Evolutionary conservation across 2,797 vertebrate genomes (phyloP).

Genomic region (Champsocephalus gunnari): DNA sequence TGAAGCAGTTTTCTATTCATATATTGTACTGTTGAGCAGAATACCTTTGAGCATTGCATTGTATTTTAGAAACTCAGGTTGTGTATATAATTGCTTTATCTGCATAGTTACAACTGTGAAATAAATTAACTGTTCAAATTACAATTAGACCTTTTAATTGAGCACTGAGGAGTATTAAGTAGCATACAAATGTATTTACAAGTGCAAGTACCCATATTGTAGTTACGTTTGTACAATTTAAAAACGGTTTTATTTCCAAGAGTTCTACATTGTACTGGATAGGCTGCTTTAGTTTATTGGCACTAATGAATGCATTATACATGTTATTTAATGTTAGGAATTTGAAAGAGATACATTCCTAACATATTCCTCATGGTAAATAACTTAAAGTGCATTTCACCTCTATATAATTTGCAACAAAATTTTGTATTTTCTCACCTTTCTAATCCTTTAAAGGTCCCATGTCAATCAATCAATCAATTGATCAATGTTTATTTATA

Average conservation of each 20-base stretch:
- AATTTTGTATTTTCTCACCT: background rate
- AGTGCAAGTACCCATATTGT: background rate
- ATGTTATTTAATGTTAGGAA: background rate
- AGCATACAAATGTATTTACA: background rate
- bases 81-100: background rate
- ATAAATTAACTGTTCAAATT: background rate
- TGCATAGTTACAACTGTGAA: background rate
- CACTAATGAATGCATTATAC: constrained; percentile 1
- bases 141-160: background rate
- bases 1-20: background rate
- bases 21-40: background rate
- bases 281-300: background rate
- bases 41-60: background rate
- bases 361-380: background rate
- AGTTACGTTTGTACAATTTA: background rate
- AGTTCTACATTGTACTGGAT: background rate
- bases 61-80: background rate
- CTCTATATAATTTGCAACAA: background rate
- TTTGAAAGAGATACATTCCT: background rate
- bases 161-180: background rate
- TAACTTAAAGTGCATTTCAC: background rate
- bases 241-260: background rate
- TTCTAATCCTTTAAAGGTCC: background rate
- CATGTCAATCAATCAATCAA: too few relatives aligned
- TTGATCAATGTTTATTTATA: too few relatives aligned